Evolutionary conservation across 2,113 vertebrate species (phyloP).

Genomic region (Stigmatopora nigra): DNA sequence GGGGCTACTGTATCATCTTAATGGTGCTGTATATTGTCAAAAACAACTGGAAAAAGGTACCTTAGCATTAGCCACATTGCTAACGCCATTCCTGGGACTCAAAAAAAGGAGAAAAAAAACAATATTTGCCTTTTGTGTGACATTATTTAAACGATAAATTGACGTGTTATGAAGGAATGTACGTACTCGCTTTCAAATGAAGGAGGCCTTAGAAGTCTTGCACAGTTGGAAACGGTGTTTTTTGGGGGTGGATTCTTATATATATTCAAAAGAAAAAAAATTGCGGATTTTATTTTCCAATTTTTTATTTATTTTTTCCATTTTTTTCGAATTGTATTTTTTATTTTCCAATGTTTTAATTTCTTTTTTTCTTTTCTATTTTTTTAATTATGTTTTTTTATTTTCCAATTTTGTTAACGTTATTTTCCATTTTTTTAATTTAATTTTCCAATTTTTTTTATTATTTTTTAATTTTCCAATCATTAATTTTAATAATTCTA

Average conservation of each 20-base stretch:
- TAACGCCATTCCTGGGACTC: background rate
- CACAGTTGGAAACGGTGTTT: slow-evolving; percentile 38
- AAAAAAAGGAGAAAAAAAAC: slow-evolving; percentile 4
- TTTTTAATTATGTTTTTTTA: too few relatives aligned
- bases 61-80: slow-evolving; percentile 33
- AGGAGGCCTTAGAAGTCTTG: slow-evolving; percentile 54
- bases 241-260: background rate
- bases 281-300: background rate
- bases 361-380: slow-evolving; percentile 23
- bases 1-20: slow-evolving; percentile 26
- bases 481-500: too few relatives aligned
- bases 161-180: slow-evolving; percentile 52
- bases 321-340: too few relatives aligned
- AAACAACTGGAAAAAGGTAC: slow-evolving; percentile 29
- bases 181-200: slow-evolving; percentile 14
- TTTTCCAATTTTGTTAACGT: too few relatives aligned
- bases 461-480: too few relatives aligned
- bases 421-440: too few relatives aligned
- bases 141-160: slow-evolving; percentile 66
- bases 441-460: too few relatives aligned
- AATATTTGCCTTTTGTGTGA: slow-evolving; percentile 61
- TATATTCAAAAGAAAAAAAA: too few relatives aligned
- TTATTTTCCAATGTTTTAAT: too few relatives aligned
- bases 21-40: slow-evolving; percentile 48
- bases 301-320: slow-evolving; percentile 14